Evolutionary conservation across 2,888 invertebrate genomes (phyloP).

Genomic region (Chromoteleia sp.): DNA sequence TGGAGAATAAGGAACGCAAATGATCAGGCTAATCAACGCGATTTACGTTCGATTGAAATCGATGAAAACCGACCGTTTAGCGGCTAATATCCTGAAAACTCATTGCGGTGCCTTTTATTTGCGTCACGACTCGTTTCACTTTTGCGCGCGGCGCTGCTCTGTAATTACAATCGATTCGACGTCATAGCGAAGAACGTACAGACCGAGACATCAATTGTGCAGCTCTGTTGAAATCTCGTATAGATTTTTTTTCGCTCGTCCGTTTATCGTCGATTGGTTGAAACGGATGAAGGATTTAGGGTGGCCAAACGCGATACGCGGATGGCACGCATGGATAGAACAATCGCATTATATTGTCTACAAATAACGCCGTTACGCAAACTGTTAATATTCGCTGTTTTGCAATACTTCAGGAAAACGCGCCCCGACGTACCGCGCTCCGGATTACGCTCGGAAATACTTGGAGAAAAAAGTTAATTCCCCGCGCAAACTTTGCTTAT

Average conservation of each 20-base stretch:
- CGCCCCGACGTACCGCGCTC: background rate
- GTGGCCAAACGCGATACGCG: slow-evolving; percentile 28
- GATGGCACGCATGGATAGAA: slow-evolving; percentile 7
- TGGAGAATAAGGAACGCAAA: background rate
- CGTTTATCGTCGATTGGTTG: background rate
- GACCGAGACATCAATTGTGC: slow-evolving; percentile 51
- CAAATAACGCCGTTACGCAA: slow-evolving; percentile 3
- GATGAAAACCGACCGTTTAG: slow-evolving; percentile 48
- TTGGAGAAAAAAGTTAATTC: slow-evolving; percentile 29
- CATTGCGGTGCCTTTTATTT: slow-evolving; percentile 69
- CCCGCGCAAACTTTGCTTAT: slow-evolving; percentile 29
- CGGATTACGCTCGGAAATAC: slow-evolving; percentile 23
- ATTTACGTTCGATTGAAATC: slow-evolving; percentile 58
- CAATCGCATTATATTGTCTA: slow-evolving; percentile 27
- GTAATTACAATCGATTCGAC: slow-evolving; percentile 67
- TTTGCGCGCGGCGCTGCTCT: slow-evolving; percentile 47
- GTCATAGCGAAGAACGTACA: slow-evolving; percentile 57
- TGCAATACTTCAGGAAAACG: slow-evolving; percentile 14
- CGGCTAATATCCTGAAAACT: slow-evolving; percentile 63
- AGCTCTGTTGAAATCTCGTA: slow-evolving; percentile 43
- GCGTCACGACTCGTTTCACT: slow-evolving; percentile 65
- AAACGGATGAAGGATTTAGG: too few species aligned
- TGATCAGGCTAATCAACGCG: slow-evolving; percentile 32
- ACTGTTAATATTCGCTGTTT: slow-evolving; percentile 40
- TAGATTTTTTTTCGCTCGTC: slow-evolving; percentile 42